Evolutionary conservation across 2,888 invertebrate genomes (phyloP), one percentile per base, ranked within the genome.

Genomic region (Saturnia japonica): DNA sequence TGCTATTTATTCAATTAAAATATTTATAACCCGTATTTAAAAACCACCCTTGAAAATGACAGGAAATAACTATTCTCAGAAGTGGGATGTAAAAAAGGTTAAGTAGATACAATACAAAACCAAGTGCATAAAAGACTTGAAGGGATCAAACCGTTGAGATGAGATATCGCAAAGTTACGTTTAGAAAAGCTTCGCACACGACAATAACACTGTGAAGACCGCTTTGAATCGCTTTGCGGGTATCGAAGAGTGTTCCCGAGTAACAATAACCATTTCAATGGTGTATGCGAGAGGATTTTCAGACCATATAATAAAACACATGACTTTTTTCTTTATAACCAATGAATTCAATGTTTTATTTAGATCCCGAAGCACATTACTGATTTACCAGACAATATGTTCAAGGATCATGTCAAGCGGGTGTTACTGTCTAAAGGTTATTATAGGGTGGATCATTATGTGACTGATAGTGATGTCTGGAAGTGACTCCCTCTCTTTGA

Each of bases 111-210:
- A 54, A 54, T 60, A 60, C 57, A 64, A 64, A 64, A 40, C 14
- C n/a, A n/a, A 40, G 1, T 64, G n/a, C 40, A 64, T 64, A 40
- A 64, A 64, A 64, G 40, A 40, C 40, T 64, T 40, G 40, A 64
- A 40, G 64, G 64, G 64, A 19, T 64, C 64, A 64, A 64, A 34
- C 64, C 64, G 40, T 60, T 40, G 40, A 4, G 64, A 40, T 64
- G 40, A 64, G 40, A 40, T 64, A n/a, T 40, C 40, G 19, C 19
- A 16, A 19, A 9, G 34, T 40, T n/a, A 40, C 64, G 64, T 64
- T 64, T 8, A 64, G 64, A 40, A 40, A 64, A 64, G 34, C 40
- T 9, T 14, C 57, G 40, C 64, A 64, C 64, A n/a, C n/a, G 64
- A 64, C 64, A 64, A 64, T 64, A 64, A 64, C 64, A 40, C 25